A percentile compares a stretch with the other conserved stretches of the same genome.
Conservation (phyloP, 1,140 invertebrate species). For the Cotesia vestalis region DNA sequence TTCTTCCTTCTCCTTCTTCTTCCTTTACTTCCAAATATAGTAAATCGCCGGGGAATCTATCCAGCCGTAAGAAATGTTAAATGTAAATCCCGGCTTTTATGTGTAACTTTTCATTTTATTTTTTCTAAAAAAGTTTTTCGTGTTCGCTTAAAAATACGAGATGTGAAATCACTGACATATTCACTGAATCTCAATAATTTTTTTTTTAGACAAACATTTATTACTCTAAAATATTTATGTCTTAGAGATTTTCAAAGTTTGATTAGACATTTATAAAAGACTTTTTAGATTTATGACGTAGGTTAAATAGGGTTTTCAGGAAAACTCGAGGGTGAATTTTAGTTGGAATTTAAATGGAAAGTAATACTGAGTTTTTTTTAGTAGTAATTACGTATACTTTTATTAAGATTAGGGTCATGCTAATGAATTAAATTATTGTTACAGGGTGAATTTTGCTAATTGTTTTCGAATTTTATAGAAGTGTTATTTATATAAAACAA, state of each 20-base stretch:
- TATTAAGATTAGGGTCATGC: too few species aligned
- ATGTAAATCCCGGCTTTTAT: conserved; percentile 19
- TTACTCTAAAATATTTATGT: not conserved
- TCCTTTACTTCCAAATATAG: not conserved
- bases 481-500: too few species aligned
- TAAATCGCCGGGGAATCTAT: conserved; percentile 18
- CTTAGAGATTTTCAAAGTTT: too few species aligned
- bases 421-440: too few species aligned
- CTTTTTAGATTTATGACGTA: not conserved
- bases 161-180: not conserved
- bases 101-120: conserved; percentile 9
- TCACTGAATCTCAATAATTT: conserved; percentile 4
- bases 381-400: too few species aligned
- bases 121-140: conserved; percentile 14
- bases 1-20: too few species aligned
- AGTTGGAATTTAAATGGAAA: too few species aligned
- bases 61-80: conserved; percentile 11
- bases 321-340: too few species aligned
- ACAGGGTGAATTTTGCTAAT: too few species aligned
- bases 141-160: not conserved
- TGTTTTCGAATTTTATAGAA: too few species aligned
- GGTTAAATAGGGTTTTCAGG: too few species aligned
- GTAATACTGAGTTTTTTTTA: too few species aligned
- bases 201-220: not conserved
- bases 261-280: not conserved